Conservation (phyloP, 2,113 vertebrate genomes). For the Anseranas semipalmata region DNA sequence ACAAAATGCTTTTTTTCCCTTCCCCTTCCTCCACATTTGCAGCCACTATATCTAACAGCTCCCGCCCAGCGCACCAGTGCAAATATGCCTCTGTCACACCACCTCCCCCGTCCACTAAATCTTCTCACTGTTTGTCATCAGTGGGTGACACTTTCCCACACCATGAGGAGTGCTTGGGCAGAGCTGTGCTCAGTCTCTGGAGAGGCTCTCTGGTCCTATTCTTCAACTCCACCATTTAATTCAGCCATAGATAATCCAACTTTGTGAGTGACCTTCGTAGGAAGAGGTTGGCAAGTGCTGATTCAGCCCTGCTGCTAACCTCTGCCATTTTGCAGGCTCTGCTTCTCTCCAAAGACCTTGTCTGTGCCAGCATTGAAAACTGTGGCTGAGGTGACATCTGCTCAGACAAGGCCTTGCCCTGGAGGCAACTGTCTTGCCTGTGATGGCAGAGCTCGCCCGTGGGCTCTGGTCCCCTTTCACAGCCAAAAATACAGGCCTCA, state of each 20-base stretch:
- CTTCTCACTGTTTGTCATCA: background rate
- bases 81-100: background rate
- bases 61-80: background rate
- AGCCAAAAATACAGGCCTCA: accelerated
- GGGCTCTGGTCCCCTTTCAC: background rate
- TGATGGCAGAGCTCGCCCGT: background rate
- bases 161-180: background rate
- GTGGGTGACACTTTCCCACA: background rate
- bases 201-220: background rate
- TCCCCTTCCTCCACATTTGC: background rate
- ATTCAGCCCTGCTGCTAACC: background rate
- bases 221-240: background rate
- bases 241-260: background rate
- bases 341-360: background rate
- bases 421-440: background rate
- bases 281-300: background rate
- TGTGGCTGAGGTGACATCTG: background rate
- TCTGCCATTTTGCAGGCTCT: background rate
- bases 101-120: background rate
- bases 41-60: background rate
- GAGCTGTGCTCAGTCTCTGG: background rate
- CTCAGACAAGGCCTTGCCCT: background rate
- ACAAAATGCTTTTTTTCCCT: background rate
- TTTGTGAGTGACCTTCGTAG: background rate
- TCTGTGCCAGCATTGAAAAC: background rate